Base-by-base conservation (phyloP, 2,888 invertebrate genomes). In the Apodemia mormo region DNA sequence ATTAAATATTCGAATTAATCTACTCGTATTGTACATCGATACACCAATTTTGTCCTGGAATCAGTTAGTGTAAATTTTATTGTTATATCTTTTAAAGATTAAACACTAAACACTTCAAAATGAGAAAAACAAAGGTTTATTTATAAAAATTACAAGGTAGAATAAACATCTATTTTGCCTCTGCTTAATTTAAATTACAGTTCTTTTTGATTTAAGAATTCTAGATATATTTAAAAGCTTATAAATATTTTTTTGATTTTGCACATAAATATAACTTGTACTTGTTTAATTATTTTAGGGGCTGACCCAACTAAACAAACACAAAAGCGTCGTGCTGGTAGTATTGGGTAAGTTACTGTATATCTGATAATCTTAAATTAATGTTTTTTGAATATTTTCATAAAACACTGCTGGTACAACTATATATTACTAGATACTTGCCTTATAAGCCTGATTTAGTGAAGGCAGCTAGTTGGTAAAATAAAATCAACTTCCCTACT, bases 251-350 rank as follows among this genome's bases (percentile, higher is more conserved):
- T 22, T 33, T n/a, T 33, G 9, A 9, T 37, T n/a, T 7, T 52
- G 1, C 14, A 30, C n/a, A 45, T 22, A 49, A n/a, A 33, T 66
- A 8, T 9, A 49, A 54, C 8, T 37, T 33, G 54, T 30, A 22
- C 54, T 52, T 37, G 22, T 22, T 37, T 67, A 10, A 67, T 54
- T 5, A 9, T 94, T 94, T 70, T 87, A 96, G 96, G 96, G 95
- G 95, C 95, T 94, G 96, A 96, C 95, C 95, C 96, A 90, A 95
- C 95, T 86, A 96, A 96, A 95, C 96, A 96, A 94, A 94, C 96
- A 94, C 96, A 96, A 93, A 96, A 96, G 94, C 95, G 96, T 87
- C 95, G 96, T 86, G 95, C 96, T 86, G 96, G 96, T 89, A 96
- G 96, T 90, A 95, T 96, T 94, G 96, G 96, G 96, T 96, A 86